Evolutionary conservation across 2,113 vertebrate species (phyloP).

Genomic region (Podarcis cretensis): DNA sequence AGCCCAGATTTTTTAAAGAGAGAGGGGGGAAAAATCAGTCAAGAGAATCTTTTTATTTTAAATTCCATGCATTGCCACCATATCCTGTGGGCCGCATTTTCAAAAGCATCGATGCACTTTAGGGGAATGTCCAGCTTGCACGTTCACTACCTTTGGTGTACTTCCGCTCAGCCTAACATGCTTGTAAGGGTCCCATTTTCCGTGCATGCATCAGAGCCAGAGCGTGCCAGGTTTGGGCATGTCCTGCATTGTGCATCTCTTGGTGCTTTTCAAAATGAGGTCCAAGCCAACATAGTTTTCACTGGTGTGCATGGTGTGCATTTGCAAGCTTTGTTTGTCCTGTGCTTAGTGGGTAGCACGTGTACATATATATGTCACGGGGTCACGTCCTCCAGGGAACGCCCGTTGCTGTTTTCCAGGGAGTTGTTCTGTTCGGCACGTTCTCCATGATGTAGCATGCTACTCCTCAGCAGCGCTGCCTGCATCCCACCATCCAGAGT

Average conservation of each 20-base stretch:
- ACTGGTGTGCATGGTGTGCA: neutral
- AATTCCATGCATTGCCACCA: constrained; percentile 6
- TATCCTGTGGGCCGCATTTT: constrained; percentile 7
- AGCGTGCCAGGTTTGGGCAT: neutral
- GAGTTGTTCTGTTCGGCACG: neutral
- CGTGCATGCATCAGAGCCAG: neutral
- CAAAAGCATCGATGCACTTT: neutral
- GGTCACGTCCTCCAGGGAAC: neutral
- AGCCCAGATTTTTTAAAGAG: neutral
- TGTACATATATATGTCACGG: neutral
- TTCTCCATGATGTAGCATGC: neutral
- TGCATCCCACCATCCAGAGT: constrained; percentile 14
- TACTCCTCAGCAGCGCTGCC: neutral
- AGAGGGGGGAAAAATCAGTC: constrained; percentile 25
- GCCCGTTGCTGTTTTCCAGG: neutral
- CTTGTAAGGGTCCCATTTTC: neutral
- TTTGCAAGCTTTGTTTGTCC: neutral
- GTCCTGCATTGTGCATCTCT: neutral
- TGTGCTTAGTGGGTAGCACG: neutral
- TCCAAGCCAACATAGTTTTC: neutral
- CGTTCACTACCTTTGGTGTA: neutral
- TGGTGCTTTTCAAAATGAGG: constrained; percentile 7
- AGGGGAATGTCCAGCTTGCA: neutral
- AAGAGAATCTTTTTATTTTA: constrained; percentile 43
- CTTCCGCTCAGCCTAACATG: neutral